These are phyloP conservation scores for Ips nitidus DNA, from an alignment of 1,140 invertebrate genomes.

Conservation along the genomic window DNA sequence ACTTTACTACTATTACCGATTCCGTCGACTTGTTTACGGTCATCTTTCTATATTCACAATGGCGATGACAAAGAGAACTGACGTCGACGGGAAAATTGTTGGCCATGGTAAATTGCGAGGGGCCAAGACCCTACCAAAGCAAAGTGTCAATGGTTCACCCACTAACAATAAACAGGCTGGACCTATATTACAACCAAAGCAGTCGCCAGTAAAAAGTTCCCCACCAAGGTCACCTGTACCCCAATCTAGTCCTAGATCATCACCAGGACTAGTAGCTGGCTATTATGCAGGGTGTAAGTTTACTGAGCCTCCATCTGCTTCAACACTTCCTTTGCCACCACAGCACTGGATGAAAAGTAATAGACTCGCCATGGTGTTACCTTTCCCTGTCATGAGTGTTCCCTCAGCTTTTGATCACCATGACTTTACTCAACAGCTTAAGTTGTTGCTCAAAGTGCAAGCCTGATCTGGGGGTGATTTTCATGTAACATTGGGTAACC, in stretches of 20 bases:
- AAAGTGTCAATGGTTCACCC: constrained; percentile 18
- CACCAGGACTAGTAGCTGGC: constrained; percentile 46
- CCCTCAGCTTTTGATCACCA: constrained; percentile 41
- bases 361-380: constrained; percentile 30
- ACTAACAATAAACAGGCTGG: constrained; percentile 12
- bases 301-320: constrained; percentile 62
- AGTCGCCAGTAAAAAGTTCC: constrained; percentile 10
- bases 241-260: constrained; percentile 40
- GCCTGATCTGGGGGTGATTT: constrained; percentile 51
- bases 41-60: constrained; percentile 21
- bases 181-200: constrained; percentile 1
- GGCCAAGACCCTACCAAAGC: constrained; percentile 26
- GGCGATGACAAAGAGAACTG: constrained; percentile 38
- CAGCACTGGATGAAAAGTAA: constrained; percentile 57
- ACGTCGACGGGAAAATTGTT: constrained; percentile 32
- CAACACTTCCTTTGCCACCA: constrained; percentile 62
- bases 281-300: constrained; percentile 65
- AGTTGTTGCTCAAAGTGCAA: constrained; percentile 58
- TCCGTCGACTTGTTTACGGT: constrained; percentile 19
- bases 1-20: constrained; percentile 2
- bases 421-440: constrained; percentile 56
- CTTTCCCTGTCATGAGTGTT: constrained; percentile 7
- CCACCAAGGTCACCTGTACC: constrained; percentile 20
- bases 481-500: constrained; percentile 9
- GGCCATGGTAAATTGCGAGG: constrained; percentile 26